phyloP scores from a whole-genome alignment of 2,113 vertebrate species.

The Rattus norvegicus region DNA sequence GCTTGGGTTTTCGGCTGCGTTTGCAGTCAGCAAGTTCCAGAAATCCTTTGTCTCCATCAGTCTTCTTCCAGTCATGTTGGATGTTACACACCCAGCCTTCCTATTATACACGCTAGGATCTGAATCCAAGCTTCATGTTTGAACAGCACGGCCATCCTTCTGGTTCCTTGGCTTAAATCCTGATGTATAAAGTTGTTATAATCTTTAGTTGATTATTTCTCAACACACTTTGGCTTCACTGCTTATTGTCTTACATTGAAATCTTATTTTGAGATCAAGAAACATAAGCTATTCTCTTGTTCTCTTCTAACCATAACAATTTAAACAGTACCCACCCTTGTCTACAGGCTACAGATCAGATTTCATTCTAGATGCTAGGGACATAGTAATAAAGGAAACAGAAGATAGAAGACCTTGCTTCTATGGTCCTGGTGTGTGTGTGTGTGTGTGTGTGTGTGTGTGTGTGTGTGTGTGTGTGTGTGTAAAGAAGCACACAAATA shows the following conservation, averaged over 20 bases:
- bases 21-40: neutral
- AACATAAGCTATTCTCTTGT: neutral
- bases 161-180: neutral
- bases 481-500: neutral
- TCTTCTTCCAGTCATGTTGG: neutral
- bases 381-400: neutral
- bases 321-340: fast-evolving
- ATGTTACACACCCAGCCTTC: neutral
- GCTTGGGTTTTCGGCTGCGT: neutral
- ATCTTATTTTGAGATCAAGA: conserved; percentile 33
- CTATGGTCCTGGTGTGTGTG: neutral
- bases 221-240: neutral
- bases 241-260: neutral
- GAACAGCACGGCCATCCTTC: neutral
- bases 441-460: neutral
- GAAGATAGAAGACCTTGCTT: neutral
- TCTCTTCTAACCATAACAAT: neutral
- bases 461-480: neutral
- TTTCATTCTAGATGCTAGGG: neutral
- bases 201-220: neutral
- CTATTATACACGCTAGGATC: neutral
- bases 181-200: neutral
- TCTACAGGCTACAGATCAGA: neutral
- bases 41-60: neutral
- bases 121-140: neutral